Percentiles rank a stretch among this genome's conserved stretches.
These are phyloP conservation scores for Polypterus bichir DNA, from an alignment of 2,113 vertebrate genomes.

Conservation along the genomic window DNA sequence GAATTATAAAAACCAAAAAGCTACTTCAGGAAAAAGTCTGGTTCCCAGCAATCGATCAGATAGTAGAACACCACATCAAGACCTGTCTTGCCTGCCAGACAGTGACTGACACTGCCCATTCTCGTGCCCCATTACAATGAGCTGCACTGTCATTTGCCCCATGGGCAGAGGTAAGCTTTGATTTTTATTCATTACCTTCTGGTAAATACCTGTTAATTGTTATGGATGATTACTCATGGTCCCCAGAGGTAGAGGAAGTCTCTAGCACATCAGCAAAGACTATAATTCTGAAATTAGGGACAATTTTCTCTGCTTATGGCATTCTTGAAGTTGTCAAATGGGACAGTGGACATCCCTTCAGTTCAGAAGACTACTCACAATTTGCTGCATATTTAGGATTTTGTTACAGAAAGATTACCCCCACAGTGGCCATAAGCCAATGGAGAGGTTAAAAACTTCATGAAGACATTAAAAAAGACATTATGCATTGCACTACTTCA, in stretches of 20 bases:
- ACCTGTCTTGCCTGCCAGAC: neutral
- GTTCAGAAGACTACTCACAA: conserved; percentile 22
- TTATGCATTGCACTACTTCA: neutral
- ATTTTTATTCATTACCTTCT: neutral
- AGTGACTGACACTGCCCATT: neutral
- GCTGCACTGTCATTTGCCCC: neutral
- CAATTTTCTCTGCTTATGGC: neutral
- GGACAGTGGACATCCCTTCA: conserved; percentile 19
- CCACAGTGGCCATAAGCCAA: neutral
- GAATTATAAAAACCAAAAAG: neutral
- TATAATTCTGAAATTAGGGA: neutral
- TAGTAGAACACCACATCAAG: neutral
- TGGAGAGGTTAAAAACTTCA: conserved; percentile 3
- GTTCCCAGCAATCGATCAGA: neutral
- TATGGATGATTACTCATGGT: neutral
- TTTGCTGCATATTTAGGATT: neutral
- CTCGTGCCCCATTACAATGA: neutral
- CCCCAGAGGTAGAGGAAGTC: neutral
- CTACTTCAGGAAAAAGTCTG: conserved; percentile 1
- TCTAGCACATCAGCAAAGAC: neutral
- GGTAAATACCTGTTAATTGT: neutral
- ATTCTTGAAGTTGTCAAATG: neutral
- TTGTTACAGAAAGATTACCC: neutral
- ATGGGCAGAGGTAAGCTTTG: neutral
- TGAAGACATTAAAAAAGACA: conserved; percentile 1